Base-by-base conservation (phyloP, 2,888 invertebrate genomes). In the Gordius sp. region DNA sequence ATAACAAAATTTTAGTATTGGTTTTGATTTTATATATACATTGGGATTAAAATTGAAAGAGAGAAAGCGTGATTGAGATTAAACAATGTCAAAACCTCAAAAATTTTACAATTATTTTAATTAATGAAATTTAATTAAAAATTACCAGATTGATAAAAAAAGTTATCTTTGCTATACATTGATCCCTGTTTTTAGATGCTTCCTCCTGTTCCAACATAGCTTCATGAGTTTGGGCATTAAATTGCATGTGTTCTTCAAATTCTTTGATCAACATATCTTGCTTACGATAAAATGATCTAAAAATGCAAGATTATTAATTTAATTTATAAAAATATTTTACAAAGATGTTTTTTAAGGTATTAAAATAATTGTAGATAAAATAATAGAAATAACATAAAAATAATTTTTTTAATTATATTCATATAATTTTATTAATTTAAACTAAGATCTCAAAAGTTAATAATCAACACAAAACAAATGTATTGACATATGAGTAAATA, bases 101-200 rank as follows among this genome's bases (percentile, higher is more conserved):
- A 33, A 33, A 33, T 33, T 8, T 33, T 33, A n/a, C n/a, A 33
- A 33, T 13, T 33, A n/a, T n/a, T 13, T 33, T 33, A 33, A 33
- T 33, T 33, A 13, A 33, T 33, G n/a, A 33, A 33, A 8, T 33
- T 33, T 8, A 33, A n/a, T 33, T 8, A n/a, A 33, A 33, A 33
- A 8, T 33, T n/a, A 47, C 47, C 23, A 47, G 20, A 23, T 47
- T 47, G 4, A 47, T 47, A 23, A 47, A 47, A 23, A 47, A 47
- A n/a, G 47, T 47, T 4, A 47, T 23, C 20, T 47, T 47, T 18
- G 47, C 47, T 47, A 47, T n/a, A 47, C 47, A 47, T 47, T 8
- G 23, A 47, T 47, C 47, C 8, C 20, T 8, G 20, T 8, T n/a
- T 47, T 47, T 23, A n/a, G n/a, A n/a, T n/a, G 8, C 47, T n/a